These are phyloP conservation scores for Julus scanicus DNA, from an alignment of 2,888 invertebrate genomes.

Conservation along the genomic window DNA sequence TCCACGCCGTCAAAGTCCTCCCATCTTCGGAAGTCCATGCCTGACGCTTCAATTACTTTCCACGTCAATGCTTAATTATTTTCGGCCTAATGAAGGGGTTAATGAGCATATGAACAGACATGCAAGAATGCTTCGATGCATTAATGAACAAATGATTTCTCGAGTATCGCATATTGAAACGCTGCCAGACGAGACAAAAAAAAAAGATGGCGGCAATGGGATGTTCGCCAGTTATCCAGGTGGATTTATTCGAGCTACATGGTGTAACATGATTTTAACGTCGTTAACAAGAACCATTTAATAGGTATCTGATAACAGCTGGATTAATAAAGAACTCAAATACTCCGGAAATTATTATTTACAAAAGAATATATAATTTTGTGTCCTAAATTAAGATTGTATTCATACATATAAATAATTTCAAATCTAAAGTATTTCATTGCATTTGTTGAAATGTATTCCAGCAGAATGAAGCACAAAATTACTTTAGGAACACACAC, in stretches of 20 bases:
- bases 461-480: too few species aligned
- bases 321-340: too few species aligned
- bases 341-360: too few species aligned
- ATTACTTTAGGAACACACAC: too few species aligned
- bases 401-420: too few species aligned
- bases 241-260: background rate
- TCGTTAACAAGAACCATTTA: too few species aligned
- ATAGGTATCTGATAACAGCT: too few species aligned
- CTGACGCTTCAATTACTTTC: background rate
- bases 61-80: conserved; percentile 11
- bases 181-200: background rate
- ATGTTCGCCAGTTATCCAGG: background rate
- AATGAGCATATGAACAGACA: conserved; percentile 28
- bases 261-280: too few species aligned
- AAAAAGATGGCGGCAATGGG: background rate
- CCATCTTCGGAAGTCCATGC: conserved; percentile 4
- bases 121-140: conserved; percentile 27
- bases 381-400: too few species aligned
- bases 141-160: conserved; percentile 2
- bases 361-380: too few species aligned
- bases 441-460: too few species aligned
- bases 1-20: background rate
- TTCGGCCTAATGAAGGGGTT: conserved; percentile 17
- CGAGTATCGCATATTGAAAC: conserved; percentile 28
- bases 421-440: too few species aligned